Evolutionary conservation across 2,113 vertebrate species (phyloP), one percentile per base, ranked within the genome.

Genomic region (Centropristis striata): DNA sequence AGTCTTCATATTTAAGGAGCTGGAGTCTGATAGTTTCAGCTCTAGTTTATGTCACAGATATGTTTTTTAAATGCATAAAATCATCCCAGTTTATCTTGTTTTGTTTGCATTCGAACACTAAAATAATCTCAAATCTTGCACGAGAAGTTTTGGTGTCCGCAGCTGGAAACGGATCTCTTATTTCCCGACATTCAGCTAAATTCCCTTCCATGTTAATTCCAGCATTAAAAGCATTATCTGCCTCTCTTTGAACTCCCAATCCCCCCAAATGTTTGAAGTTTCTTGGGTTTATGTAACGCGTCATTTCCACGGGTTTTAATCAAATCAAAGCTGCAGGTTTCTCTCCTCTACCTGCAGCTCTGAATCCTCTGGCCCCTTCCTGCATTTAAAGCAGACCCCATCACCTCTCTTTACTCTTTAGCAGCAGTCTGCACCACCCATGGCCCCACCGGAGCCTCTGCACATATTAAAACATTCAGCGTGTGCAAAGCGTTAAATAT

Each of bases 401-500:
- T 90, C 86, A 84, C 81, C 84, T 81, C 77, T 51, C 66, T 87
- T 75, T 89, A 64, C 81, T 84, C 84, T 82, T 77, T 55, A 77
- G 65, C 84, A 65, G 83, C 83, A 78, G 71, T 87, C 87, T 88
- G 47, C 73, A 49, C 47, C 80, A 72, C 75, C 84, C 87, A 18
- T 83, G 83, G 75, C 83, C 84, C 53, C 77, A 85, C 84, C 53
- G 77, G 86, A 79, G 81, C 67, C 77, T 70, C 75, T 13, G 60
- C 64, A 86, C 81, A 88, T 90, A 88, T 89, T 86, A 87, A 86
- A 88, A 81, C 84, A 73, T 73, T 78, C 76, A 71, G 88, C 67
- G 12, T 70, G 79, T 79, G 84, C n/a, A 79, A 90, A 88, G 90
- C 47, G 88, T 93, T 93, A 92, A 94, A 92, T 93, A 91, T 88